phyloP scores from a whole-genome alignment of 2,888 invertebrate genomes.

The Eilema sororculum region DNA sequence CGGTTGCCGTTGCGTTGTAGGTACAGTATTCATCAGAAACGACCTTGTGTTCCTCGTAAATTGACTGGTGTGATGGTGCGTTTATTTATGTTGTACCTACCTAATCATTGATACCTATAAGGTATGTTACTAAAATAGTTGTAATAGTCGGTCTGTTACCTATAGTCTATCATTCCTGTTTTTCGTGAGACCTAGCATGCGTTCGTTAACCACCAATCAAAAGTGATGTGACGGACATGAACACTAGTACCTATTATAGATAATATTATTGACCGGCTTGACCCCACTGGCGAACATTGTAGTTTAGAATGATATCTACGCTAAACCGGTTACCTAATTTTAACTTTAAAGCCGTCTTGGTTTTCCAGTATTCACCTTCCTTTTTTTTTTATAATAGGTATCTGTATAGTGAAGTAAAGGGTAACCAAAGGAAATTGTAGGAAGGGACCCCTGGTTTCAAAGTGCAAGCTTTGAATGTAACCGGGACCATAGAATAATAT shows the following conservation, averaged over 20 bases:
- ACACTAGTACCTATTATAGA: neutral
- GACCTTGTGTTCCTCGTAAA: neutral
- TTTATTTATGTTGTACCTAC: neutral
- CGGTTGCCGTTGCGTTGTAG: no score
- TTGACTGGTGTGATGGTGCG: slow-evolving; percentile 1
- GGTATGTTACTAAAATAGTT: no score
- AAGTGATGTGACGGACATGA: neutral
- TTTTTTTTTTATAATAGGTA: neutral
- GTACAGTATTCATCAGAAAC: no score
- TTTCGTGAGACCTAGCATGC: neutral
- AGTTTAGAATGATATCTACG: neutral
- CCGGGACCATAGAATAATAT: no score
- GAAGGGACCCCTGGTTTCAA: no score
- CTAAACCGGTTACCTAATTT: neutral
- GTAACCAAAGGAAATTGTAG: no score
- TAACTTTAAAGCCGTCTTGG: neutral
- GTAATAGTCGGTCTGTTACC: neutral
- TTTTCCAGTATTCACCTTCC: neutral
- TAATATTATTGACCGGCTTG: slow-evolving; percentile 1
- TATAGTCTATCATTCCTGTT: neutral
- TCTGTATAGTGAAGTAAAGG: neutral
- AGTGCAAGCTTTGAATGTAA: no score
- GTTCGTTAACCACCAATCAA: neutral
- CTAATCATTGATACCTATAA: no score
- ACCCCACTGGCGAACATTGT: neutral